Evolutionary conservation across 2,888 invertebrate species (phyloP).

Genomic region (Hydropsyche betteni): DNA sequence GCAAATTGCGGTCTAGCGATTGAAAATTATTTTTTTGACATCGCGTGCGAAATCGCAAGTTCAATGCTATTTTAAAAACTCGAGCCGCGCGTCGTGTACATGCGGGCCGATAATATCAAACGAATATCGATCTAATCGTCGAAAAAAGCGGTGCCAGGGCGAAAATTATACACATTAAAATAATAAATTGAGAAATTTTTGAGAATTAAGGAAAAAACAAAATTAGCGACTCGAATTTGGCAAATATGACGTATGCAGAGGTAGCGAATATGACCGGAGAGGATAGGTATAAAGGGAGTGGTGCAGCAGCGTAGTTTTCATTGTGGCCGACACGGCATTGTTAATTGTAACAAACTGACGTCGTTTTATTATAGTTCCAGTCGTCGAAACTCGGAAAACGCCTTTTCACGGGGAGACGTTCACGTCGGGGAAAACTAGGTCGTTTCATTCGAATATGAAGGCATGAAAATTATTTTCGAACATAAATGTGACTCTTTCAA

Average conservation of each 20-base stretch:
- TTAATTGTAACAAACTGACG: constrained; percentile 38
- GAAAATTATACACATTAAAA: too few relatives aligned
- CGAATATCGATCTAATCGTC: too few relatives aligned
- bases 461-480: neutral
- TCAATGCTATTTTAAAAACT: constrained; percentile 17
- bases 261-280: neutral
- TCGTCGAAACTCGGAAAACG: constrained; percentile 16
- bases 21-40: constrained; percentile 2
- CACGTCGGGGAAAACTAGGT: constrained; percentile 14
- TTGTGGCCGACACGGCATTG: constrained; percentile 31
- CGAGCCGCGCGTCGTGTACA: neutral
- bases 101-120: too few relatives aligned
- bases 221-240: neutral
- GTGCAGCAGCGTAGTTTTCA: neutral
- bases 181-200: too few relatives aligned
- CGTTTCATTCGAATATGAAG: neutral
- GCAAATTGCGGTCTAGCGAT: neutral
- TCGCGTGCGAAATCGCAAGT: constrained; percentile 10
- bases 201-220: too few relatives aligned
- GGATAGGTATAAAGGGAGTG: constrained; percentile 8
- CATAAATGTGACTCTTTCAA: too few relatives aligned
- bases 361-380: constrained; percentile 6
- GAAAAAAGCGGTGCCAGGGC: too few relatives aligned
- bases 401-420: constrained; percentile 23
- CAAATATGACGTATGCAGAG: neutral